Evolutionary conservation across 1,140 invertebrate species (phyloP).

Genomic region (Antheraea mylitta): DNA sequence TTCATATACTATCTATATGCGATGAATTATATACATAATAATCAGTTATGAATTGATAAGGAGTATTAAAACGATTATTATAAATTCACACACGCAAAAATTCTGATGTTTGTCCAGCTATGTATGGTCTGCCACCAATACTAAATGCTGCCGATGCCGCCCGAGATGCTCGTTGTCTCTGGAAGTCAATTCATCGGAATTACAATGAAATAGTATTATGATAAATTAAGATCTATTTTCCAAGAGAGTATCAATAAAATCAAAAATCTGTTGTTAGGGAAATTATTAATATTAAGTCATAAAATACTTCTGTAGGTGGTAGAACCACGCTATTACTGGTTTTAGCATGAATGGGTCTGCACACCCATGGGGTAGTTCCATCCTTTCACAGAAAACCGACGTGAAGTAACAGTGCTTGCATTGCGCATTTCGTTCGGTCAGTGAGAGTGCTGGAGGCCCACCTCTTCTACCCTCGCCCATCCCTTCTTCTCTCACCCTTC

Average conservation of each 20-base stretch:
- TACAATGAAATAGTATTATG: neutral
- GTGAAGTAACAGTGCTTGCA: too few species aligned
- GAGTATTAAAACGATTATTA: neutral
- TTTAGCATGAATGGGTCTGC: too few species aligned
- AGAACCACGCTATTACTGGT: too few species aligned
- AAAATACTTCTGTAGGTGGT: too few species aligned
- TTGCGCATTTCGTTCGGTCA: too few species aligned
- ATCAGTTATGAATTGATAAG: neutral
- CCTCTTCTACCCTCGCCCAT: too few species aligned
- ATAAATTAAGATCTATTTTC: too few species aligned
- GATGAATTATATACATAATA: neutral
- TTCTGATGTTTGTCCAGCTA: conserved; percentile 65
- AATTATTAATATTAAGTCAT: too few species aligned
- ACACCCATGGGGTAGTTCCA: too few species aligned
- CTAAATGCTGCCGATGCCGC: conserved; percentile 57
- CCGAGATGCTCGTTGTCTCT: conserved; percentile 51
- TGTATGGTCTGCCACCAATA: conserved; percentile 57
- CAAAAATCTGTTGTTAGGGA: neutral
- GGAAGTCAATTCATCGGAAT: neutral
- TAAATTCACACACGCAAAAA: conserved; percentile 52
- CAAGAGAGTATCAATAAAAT: neutral
- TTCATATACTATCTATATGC: neutral
- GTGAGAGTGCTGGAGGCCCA: too few species aligned
- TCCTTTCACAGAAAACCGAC: too few species aligned
- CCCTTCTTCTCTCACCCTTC: too few species aligned